Percentiles rank a stretch among this genome's conserved stretches.
phyloP scores from a whole-genome alignment of 92 coral and sea anemone genomes.

The Nematostella vectensis region DNA sequence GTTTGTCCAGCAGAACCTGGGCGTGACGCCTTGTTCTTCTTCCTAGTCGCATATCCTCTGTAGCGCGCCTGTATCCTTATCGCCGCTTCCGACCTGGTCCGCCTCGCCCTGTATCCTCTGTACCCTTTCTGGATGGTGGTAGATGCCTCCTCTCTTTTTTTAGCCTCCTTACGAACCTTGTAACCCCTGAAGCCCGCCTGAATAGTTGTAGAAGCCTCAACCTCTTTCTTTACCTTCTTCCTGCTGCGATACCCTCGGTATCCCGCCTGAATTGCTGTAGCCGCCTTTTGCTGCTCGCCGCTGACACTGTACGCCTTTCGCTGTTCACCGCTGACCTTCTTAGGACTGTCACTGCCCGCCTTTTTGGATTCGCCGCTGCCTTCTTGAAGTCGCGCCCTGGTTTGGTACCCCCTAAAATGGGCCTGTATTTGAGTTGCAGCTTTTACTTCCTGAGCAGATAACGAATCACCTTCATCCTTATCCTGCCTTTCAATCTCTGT shows the following conservation, averaged over 20 bases:
- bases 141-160: slow-evolving; percentile 26
- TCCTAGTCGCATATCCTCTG: slow-evolving; percentile 27
- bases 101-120: slow-evolving; percentile 66
- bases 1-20: not conserved
- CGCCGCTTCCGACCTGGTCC: slow-evolving; percentile 41
- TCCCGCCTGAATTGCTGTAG: slow-evolving; percentile 49
- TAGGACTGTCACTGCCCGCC: not conserved
- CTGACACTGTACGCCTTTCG: slow-evolving; percentile 6
- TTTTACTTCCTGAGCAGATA: not conserved
- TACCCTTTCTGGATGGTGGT: slow-evolving; percentile 63
- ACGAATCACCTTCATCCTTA: slow-evolving; percentile 1
- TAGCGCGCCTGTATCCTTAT: slow-evolving; percentile 47
- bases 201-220: slow-evolving; percentile 48
- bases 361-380: not conserved
- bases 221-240: slow-evolving; percentile 7
- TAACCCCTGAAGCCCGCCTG: slow-evolving; percentile 69
- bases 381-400: not conserved
- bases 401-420: not conserved
- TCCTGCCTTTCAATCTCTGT: not conserved
- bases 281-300: slow-evolving; percentile 28
- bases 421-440: not conserved
- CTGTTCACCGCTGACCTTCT: not conserved
- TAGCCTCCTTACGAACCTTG: slow-evolving; percentile 26
- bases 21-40: not conserved
- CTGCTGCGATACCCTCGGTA: slow-evolving; percentile 52